Evolutionary conservation across 2,797 vertebrate species (phyloP).

Genomic region (Parambassis ranga): DNA sequence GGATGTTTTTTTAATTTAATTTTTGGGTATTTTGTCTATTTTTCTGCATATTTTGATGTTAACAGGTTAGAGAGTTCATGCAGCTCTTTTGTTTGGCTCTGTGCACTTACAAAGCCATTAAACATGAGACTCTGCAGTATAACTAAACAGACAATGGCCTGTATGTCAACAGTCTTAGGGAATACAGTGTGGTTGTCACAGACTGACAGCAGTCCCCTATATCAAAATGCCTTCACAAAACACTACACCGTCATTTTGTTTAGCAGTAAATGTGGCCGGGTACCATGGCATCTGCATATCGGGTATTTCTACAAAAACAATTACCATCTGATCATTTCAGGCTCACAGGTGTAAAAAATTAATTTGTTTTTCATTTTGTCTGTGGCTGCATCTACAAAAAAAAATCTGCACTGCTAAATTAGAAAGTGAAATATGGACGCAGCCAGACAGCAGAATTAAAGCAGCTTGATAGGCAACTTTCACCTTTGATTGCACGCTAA

Average conservation of each 20-base stretch:
- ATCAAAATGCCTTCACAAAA: not conserved
- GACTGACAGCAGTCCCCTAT: not conserved
- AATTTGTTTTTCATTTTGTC: constrained; percentile 17
- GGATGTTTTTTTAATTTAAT: too few species aligned
- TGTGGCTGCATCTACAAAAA: not conserved
- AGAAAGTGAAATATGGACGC: constrained; percentile 3
- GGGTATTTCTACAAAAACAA: not conserved
- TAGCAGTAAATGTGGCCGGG: constrained; percentile 1
- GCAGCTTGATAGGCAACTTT: not conserved
- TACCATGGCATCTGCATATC: constrained; percentile 3
- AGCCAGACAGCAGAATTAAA: not conserved
- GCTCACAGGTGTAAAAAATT: constrained; percentile 5
- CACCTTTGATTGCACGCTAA: not conserved
- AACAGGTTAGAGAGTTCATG: too few species aligned
- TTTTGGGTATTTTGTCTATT: too few species aligned
- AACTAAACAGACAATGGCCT: not conserved
- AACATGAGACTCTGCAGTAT: too few species aligned
- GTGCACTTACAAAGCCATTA: too few species aligned
- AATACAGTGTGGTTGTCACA: not conserved
- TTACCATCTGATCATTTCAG: constrained; percentile 6
- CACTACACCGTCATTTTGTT: not conserved
- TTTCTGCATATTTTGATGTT: too few species aligned
- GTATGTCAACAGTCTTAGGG: not conserved
- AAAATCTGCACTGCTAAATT: constrained; percentile 1
- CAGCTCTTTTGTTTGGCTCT: too few species aligned